Base-by-base conservation (phyloP, 2,888 invertebrate genomes). In the Ferdinandea cuprea region DNA sequence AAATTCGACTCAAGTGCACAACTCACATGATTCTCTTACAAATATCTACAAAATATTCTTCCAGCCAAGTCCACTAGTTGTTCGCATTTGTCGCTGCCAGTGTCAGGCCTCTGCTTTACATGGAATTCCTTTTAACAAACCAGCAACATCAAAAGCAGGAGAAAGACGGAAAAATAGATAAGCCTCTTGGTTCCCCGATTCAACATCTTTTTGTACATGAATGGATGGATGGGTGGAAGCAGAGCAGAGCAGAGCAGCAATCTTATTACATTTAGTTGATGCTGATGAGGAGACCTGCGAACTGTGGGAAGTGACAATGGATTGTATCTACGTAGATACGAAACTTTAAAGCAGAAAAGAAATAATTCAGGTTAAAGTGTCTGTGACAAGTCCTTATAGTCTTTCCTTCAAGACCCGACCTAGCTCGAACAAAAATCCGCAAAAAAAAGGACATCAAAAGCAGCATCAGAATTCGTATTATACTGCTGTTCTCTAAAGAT, bases 111-210 rank as follows among this genome's bases (percentile, higher is more conserved):
- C 42, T 54, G 46, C 40, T 28, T 66, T 66, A 79, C 73, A 79
- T 59, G 72, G 40, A 72, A 68, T 79, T 68, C 73, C 79, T 80
- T 74, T 74, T 68, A 74, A 48, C 30, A 65, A 73, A 58, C 50
- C 59, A 25, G 15, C 37, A 69, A 42, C 44, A 59, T 37, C 37
- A 37, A 66, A 17, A 54, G 13, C 69, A 71, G 59, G 59, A 54
- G 35, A 21, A 40, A 73, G 9, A 35, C n/a, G n/a, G n/a, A 35
- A 35, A 35, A 35, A 35, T 1, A 50, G 72, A 79, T 79, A 52
- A 68, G 52, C 59, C 46, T 61, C 73, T 66, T 25, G n/a, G 5
- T 25, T 25, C 25, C 66, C 37, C 44, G 52, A 66, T 58, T 61
- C 11, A 44, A 71, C 61, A 71, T 54, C 59, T 42, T 69, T 71